Evolutionary conservation across 2,888 invertebrate genomes (phyloP), one percentile per base, ranked within the genome.

Genomic region (Cosmopolites sordidus): DNA sequence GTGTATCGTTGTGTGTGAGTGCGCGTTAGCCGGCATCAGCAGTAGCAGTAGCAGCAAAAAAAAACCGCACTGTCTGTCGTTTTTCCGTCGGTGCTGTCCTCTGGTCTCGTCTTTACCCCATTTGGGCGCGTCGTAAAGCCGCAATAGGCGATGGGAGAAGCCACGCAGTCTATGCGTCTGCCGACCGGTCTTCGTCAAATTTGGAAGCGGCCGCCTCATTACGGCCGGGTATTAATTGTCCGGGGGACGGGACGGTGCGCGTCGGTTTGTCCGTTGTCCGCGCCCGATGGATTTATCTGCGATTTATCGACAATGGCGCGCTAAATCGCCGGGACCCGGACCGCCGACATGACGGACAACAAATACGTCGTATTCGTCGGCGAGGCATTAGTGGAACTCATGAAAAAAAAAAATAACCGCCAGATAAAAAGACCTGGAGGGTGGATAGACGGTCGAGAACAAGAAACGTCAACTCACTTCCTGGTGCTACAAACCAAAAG

Each of bases 121-220:
- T 72, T 71, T 70, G 72, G 72, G 62, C 62, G 63, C 55, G 58
- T 57, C 62, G 61, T 68, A 73, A 73, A 66, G 61, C 73, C 73
- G 72, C 73, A 73, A 73, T 73, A 73, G 73, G 74, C 66, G 69
- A 70, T 33, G 12, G 66, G 62, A 69, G 71, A 71, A 72, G 73
- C 70, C 72, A 72, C 69, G 72, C 72, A 69, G 72, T 72, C 72
- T 72, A 69, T 70, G 70, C 71, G 71, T 69, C 69, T 67, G 15
- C 18, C 67, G 68, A 50, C 53, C 64, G 67, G 73, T 71, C 71
- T 70, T 72, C 69, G 67, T 73, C 73, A 73, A 73, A 73, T 73
- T 73, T 73, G 73, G 73, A 12, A 33, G 22, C 12, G 33, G 33
- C 33, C 33, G 33, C 33, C 22, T 22, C 22, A 22, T 22, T 22